Percentiles rank a stretch among this genome's conserved stretches.
These are phyloP conservation scores for Zaprionus africanus DNA, from an alignment of 1,140 invertebrate genomes.

Conservation along the genomic window DNA sequence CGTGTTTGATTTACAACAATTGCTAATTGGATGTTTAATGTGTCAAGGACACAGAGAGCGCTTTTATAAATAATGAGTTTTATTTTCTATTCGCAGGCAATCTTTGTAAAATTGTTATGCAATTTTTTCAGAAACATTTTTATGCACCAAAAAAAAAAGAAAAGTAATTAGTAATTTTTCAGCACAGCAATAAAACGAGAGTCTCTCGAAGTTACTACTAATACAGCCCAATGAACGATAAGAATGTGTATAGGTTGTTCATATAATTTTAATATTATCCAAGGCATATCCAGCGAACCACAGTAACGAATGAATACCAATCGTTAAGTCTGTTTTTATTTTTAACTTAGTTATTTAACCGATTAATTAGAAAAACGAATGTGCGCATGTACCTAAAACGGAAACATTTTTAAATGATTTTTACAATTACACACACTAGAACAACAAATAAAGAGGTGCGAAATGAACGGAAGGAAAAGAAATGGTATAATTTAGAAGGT, in stretches of 20 bases:
- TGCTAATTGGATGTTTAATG: slow-evolving; percentile 26
- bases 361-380: slow-evolving; percentile 48
- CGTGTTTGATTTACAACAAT: slow-evolving; percentile 45
- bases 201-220: slow-evolving; percentile 22
- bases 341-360: slow-evolving; percentile 51
- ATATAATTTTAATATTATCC: slow-evolving; percentile 43
- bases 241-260: slow-evolving; percentile 67
- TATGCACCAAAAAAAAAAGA: slow-evolving; percentile 56
- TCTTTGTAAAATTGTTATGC: slow-evolving; percentile 65
- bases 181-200: slow-evolving; percentile 51
- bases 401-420: slow-evolving; percentile 45
- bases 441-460: slow-evolving; percentile 23
- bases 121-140: slow-evolving; percentile 63
- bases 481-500: slow-evolving; percentile 38
- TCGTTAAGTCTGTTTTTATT: slow-evolving; percentile 69
- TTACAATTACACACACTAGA: slow-evolving; percentile 33
- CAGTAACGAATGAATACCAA: slow-evolving; percentile 46
- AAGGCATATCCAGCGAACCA: slow-evolving; percentile 71
- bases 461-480: slow-evolving; percentile 12
- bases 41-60: background rate
- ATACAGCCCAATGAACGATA: slow-evolving; percentile 23
- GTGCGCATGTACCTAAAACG: slow-evolving; percentile 70
- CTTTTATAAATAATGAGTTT: slow-evolving; percentile 48
- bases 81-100: slow-evolving; percentile 70
- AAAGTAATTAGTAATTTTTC: slow-evolving; percentile 64